A percentile compares a stretch with the other conserved stretches of the same genome.
Evolutionary conservation across 2,888 invertebrate species (phyloP).

Genomic region (Andrena bucephala): DNA sequence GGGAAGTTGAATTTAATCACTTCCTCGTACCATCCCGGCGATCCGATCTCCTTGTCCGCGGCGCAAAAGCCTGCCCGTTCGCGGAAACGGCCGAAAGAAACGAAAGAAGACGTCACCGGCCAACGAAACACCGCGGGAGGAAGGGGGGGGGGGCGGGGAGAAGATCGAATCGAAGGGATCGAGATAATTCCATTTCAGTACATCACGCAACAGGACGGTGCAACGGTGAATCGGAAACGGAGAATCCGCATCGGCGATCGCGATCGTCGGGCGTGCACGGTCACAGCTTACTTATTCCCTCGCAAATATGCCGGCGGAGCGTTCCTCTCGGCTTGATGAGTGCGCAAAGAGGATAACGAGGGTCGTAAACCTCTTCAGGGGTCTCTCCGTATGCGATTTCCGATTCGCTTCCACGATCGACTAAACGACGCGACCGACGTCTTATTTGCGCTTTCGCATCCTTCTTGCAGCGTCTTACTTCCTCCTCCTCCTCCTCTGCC

Average conservation of each 20-base stretch:
- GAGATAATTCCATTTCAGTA: conserved; percentile 58
- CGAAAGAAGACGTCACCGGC: conserved; percentile 51
- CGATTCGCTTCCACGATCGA: conserved; percentile 59
- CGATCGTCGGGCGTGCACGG: conserved; percentile 53
- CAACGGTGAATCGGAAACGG: conserved; percentile 54
- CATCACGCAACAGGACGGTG: conserved; percentile 37
- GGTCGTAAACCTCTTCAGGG: conserved; percentile 60
- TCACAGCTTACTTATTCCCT: conserved; percentile 45
- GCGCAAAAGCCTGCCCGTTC: conserved; percentile 20
- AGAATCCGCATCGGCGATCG: conserved; percentile 57
- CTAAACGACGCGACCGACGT: conserved; percentile 57
- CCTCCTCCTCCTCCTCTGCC: background rate
- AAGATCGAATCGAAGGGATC: conserved; percentile 57
- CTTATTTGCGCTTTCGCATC: conserved; percentile 61
- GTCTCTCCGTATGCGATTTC: conserved; percentile 56
- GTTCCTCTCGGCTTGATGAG: conserved; percentile 53
- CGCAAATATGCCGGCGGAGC: conserved; percentile 47
- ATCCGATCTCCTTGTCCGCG: conserved; percentile 2
- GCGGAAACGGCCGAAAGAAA: conserved; percentile 23
- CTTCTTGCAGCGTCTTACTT: conserved; percentile 34
- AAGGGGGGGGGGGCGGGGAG: background rate
- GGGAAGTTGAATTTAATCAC: background rate
- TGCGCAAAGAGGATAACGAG: conserved; percentile 63
- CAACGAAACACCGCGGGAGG: conserved; percentile 33
- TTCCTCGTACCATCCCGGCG: background rate